A percentile compares a stretch with the other conserved stretches of the same genome.
phyloP scores from a whole-genome alignment of 2,888 invertebrate genomes.

The Vanessa cardui region DNA sequence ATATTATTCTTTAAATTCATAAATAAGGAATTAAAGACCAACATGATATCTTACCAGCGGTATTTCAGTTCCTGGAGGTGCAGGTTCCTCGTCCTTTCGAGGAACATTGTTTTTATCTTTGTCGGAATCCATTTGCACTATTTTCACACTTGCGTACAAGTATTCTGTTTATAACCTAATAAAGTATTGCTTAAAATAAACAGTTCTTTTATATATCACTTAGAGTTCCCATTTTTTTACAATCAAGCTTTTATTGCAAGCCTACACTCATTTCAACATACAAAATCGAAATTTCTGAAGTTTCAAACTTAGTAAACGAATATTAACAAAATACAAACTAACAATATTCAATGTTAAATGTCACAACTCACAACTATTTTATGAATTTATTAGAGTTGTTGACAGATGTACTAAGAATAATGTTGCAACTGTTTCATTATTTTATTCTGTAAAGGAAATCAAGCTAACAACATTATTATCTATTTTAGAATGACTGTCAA shows the following conservation, averaged over 20 bases:
- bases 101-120: slow-evolving; percentile 22
- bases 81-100: slow-evolving; percentile 26
- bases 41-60: slow-evolving; percentile 30
- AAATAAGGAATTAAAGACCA: background rate
- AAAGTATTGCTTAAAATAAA: background rate
- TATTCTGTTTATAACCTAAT: slow-evolving; percentile 22
- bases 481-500: too few species aligned
- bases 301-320: background rate
- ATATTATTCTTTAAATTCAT: background rate
- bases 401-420: too few species aligned
- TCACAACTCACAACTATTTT: background rate
- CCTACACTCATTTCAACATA: background rate
- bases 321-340: background rate
- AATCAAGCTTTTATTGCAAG: background rate
- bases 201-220: background rate
- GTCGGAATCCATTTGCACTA: slow-evolving; percentile 33
- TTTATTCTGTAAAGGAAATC: too few species aligned
- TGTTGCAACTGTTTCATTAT: too few species aligned
- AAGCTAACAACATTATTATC: too few species aligned
- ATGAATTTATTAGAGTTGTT: too few species aligned
- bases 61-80: slow-evolving; percentile 31
- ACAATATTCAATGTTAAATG: background rate
- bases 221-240: background rate
- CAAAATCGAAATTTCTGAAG: background rate
- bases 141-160: slow-evolving; percentile 26